Base-by-base conservation (phyloP, 2,888 invertebrate genomes). In the Erebia ligea region DNA sequence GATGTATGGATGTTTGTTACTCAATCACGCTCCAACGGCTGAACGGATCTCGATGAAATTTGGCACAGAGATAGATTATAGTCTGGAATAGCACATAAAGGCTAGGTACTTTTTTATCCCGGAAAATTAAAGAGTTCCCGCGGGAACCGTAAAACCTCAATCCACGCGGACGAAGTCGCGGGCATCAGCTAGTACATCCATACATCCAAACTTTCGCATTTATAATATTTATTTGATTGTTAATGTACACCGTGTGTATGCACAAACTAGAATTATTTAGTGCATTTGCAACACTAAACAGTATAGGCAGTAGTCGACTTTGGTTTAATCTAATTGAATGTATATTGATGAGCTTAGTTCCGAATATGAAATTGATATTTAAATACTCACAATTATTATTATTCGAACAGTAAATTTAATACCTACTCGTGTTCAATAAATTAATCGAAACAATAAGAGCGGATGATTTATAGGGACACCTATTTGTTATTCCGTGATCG, bases 381-480 rank as follows among this genome's bases (percentile, higher is more conserved):
- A 8, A 69, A 17, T 61, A 50, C 65, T 21, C 13, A 65, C 15
- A 52, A 34, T 54, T 65, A 56, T 65, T 65, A 40, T 42, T 62
- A 62, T 21, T 48, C 13, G n/a, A 54, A 42, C 40, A 40, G 54
- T 40, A 54, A 64, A 64, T 52, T 52, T 34, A 52, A 17, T 34
- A 19, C 34, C 6, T 34, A 34, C 42, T 65, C 8, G 65, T 2
- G 13, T 56, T 65, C 17, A 56, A 54, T 54, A 54, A 54, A 65
- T 56, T 56, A 17, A 65, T 42, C 21, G 42, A 56, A 65, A 65
- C 65, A 65, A 65, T 56, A 15, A 56, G 40, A 19, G 69, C 10
- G 21, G 25, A 63, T 73, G 70, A 75, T 77, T 74, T 75, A 73
- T 74, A n/a, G n/a, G n/a, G n/a, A 65, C 56, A 56, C 40, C 70